phyloP scores from a whole-genome alignment of 2,888 invertebrate genomes.

The Rhabditoides inermis region DNA sequence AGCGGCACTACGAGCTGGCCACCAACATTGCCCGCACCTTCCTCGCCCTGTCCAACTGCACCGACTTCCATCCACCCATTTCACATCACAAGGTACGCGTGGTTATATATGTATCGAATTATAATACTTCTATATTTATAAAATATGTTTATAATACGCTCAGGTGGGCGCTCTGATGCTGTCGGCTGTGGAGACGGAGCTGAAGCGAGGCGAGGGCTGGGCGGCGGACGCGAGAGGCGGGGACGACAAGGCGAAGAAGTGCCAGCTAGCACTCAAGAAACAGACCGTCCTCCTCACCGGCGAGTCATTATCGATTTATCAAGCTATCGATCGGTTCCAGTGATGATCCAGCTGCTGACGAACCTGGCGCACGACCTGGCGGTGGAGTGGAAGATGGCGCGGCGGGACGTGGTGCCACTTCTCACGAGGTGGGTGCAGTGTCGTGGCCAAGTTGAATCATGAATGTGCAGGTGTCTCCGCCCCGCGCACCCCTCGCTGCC shows the following conservation, averaged over 20 bases:
- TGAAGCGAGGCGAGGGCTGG: constrained; percentile 87
- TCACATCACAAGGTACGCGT: constrained; percentile 81
- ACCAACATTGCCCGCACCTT: constrained; percentile 93
- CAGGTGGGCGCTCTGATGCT: constrained; percentile 77
- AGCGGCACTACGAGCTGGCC: constrained; percentile 84
- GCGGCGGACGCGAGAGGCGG: constrained; percentile 55
- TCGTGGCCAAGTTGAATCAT: too few species aligned
- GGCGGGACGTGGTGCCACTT: constrained; percentile 59
- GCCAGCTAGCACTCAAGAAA: constrained; percentile 79
- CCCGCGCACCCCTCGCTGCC: too few species aligned
- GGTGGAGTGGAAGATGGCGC: constrained; percentile 92
- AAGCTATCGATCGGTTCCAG: constrained; percentile 56
- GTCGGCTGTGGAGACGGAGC: constrained; percentile 88
- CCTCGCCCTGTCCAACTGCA: constrained; percentile 90
- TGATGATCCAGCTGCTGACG: constrained; percentile 80
- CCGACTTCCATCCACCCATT: constrained; percentile 85
- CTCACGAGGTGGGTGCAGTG: constrained; percentile 74
- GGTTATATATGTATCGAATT: background rate
- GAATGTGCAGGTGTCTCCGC: too few species aligned
- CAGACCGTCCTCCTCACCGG: constrained; percentile 81
- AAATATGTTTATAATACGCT: background rate
- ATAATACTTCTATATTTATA: background rate
- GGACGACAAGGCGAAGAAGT: constrained; percentile 60
- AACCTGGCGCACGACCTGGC: constrained; percentile 90
- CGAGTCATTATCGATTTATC: constrained; percentile 12